Percentiles rank a stretch among this genome's conserved stretches.
Evolutionary conservation across 2,888 invertebrate species (phyloP).

Genomic region (Nymphalis polychloros): DNA sequence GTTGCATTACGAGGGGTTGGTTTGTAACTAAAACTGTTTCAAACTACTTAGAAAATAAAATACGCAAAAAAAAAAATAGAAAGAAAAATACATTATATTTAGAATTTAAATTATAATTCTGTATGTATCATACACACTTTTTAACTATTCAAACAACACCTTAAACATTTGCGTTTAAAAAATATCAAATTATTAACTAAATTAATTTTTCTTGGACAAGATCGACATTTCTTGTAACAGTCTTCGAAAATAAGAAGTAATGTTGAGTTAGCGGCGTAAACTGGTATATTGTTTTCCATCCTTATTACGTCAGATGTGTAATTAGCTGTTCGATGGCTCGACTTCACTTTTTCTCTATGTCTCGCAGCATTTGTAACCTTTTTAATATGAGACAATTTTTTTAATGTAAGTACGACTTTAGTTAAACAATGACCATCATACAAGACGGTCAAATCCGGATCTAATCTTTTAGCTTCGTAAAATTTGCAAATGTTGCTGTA

Average conservation of each 20-base stretch:
- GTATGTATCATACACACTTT: background rate
- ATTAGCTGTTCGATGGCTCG: background rate
- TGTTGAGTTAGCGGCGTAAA: conserved; percentile 5
- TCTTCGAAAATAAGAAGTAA: background rate
- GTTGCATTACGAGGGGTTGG: no score
- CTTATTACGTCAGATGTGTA: background rate
- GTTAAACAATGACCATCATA: conserved; percentile 31
- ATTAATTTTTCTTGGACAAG: conserved; percentile 12
- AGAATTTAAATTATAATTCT: no score
- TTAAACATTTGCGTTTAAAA: conserved; percentile 10
- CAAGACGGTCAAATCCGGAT: conserved; percentile 37
- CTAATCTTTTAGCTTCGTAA: conserved; percentile 31
- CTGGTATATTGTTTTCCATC: conserved; percentile 4
- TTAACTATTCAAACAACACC: conserved; percentile 12
- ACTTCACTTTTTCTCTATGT: background rate
- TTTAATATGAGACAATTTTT: conserved; percentile 1
- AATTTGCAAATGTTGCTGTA: conserved; percentile 46
- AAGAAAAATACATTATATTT: no score
- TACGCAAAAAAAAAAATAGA: no score
- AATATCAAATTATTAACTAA: conserved; percentile 5
- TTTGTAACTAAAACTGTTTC: no score
- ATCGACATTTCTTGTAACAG: conserved; percentile 9
- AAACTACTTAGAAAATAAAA: no score
- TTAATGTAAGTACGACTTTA: background rate
- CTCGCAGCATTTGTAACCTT: background rate